Base-by-base conservation (phyloP, 2,888 invertebrate species). In the Nomada fabriciana region DNA sequence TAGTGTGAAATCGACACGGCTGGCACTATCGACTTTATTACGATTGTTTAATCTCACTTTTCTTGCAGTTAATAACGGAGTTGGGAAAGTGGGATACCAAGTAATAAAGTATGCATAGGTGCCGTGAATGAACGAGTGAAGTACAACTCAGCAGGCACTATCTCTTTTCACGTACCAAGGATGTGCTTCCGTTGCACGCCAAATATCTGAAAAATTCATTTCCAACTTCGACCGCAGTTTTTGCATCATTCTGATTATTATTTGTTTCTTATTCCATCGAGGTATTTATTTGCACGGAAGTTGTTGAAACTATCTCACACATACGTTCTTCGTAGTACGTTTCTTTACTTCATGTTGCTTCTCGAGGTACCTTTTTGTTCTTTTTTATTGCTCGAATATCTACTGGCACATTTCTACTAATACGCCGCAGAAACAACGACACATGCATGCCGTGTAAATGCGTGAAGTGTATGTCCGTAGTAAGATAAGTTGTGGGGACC, bases 401-500 rank as follows among this genome's bases (percentile, higher is more conserved):
- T 11, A 47, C 47, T 47, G 13, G 15, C 18, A n/a, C 13, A 29
- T 65, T 61, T 71, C 5, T 68, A 65, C 23, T 15, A 23, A 71
- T 50, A 53, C 20, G 50, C 20, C 11, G 52, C 25, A 55, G 60
- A 68, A 57, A 52, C 29, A 64, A 63, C 42, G 53, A 25, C 23
- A 42, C 36, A 25, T 36, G 67, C 52, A 18, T n/a, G n/a, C 52
- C 67, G 55, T 47, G 65, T 53, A 57, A 72, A 69, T 70, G 63
- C 64, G 61, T 18, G 71, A 57, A 65, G 76, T 76, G 80, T 81
- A 73, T 68, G 68, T 68, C 72, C 57, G 74, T 81, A 57, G 10
- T 57, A 80, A 80, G 83, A 70, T 86, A 87, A 89, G 84, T 86
- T 89, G 91, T 92, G 89, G 92, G 91, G 90, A 91, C 88, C 82